Evolutionary conservation across 1,140 invertebrate species (phyloP), one percentile per base, ranked within the genome.

Genomic region (Akabosia matsudoensis): DNA sequence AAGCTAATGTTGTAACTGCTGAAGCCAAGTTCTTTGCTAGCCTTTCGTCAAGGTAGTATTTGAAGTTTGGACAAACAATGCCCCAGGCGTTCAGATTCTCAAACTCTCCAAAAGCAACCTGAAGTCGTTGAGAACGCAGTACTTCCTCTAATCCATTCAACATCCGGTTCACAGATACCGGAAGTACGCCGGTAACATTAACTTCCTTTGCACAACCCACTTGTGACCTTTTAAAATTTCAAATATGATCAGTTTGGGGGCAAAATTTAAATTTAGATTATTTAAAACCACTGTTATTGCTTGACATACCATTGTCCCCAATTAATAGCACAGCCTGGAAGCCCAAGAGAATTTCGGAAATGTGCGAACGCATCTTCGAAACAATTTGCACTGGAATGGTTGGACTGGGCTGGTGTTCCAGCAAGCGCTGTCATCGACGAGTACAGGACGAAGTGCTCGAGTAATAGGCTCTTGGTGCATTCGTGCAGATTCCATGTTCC

Each of bases 221-320:
- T 22, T 61, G 54, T 10, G 54, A 14, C n/a, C n/a, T n/a, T n/a
- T n/a, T n/a, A n/a, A n/a, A n/a, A n/a, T n/a, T n/a, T n/a, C n/a
- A n/a, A n/a, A n/a, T n/a, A n/a, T n/a, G n/a, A n/a, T n/a, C n/a
- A n/a, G n/a, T n/a, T n/a, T n/a, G n/a, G n/a, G n/a, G n/a, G n/a
- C n/a, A n/a, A n/a, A n/a, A n/a, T n/a, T n/a, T n/a, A n/a, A n/a
- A n/a, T n/a, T n/a, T n/a, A n/a, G n/a, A n/a, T n/a, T n/a, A n/a
- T n/a, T n/a, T n/a, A n/a, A n/a, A n/a, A n/a, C n/a, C n/a, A n/a
- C n/a, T n/a, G n/a, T n/a, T n/a, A n/a, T n/a, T n/a, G n/a, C n/a
- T n/a, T n/a, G n/a, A n/a, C 45, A 52, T n/a, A 13, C 56, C 56
- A 64, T 22, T 64, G 56, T 7, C 56, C 56, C 56, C 56, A 64